A percentile compares a stretch with the other conserved stretches of the same genome.
These are phyloP conservation scores for Clepsis dumicolana DNA, from an alignment of 2,888 invertebrate species.

Conservation along the genomic window DNA sequence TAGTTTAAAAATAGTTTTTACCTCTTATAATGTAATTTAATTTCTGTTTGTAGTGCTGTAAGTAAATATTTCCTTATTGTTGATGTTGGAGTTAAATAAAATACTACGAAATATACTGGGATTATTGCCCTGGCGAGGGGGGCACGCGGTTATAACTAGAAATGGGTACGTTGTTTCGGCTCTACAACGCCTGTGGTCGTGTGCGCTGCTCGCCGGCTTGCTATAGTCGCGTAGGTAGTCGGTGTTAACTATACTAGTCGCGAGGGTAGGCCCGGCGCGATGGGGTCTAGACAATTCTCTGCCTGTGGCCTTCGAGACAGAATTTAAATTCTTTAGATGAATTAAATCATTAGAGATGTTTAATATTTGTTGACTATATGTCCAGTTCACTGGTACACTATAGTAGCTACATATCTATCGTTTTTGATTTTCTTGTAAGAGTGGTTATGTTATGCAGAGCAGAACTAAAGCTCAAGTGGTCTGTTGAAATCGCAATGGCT, in stretches of 20 bases:
- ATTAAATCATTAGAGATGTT: slow-evolving; percentile 47
- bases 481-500: slow-evolving; percentile 10
- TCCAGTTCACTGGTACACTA: slow-evolving; percentile 36
- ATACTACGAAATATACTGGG: slow-evolving; percentile 42
- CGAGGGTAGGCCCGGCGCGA: slow-evolving; percentile 44
- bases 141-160: not conserved
- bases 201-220: not conserved
- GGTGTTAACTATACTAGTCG: slow-evolving; percentile 42
- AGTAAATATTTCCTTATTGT: slow-evolving; percentile 51
- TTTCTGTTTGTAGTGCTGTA: slow-evolving; percentile 55
- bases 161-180: not conserved
- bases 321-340: slow-evolving; percentile 52
- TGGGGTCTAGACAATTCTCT: slow-evolving; percentile 44
- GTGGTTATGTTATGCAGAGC: slow-evolving; percentile 11
- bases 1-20: slow-evolving; percentile 65
- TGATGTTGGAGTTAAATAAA: slow-evolving; percentile 51
- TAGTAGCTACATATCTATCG: slow-evolving; percentile 41
- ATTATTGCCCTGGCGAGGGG: slow-evolving; percentile 20
- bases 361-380: slow-evolving; percentile 47
- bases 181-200: not conserved
- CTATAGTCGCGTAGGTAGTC: slow-evolving; percentile 37
- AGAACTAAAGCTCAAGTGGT: slow-evolving; percentile 11
- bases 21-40: slow-evolving; percentile 56
- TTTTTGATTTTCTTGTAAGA: slow-evolving; percentile 8
- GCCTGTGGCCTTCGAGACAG: slow-evolving; percentile 56